A percentile compares a stretch with the other conserved stretches of the same genome.
These are phyloP conservation scores for Drosophila sordidapex DNA, from an alignment of 2,888 invertebrate genomes.

Conservation along the genomic window DNA sequence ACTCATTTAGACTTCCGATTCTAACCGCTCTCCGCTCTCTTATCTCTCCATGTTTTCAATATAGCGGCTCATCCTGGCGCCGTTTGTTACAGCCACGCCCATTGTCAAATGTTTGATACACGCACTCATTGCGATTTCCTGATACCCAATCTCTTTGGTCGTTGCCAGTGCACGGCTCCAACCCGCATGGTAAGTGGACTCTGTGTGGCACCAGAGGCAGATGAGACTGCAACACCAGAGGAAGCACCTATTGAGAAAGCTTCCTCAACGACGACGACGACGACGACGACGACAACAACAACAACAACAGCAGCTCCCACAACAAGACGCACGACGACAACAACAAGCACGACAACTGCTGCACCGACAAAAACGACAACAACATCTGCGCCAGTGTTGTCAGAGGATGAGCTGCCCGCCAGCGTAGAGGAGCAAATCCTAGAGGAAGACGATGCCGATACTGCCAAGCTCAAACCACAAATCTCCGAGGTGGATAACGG, in stretches of 20 bases:
- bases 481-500: conserved; percentile 48
- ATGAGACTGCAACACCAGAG: conserved; percentile 44
- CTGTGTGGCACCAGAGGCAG: conserved; percentile 85
- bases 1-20: background rate
- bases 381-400: conserved; percentile 44
- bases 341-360: conserved; percentile 40
- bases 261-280: conserved; percentile 42
- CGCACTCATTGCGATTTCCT: conserved; percentile 95
- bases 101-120: conserved; percentile 93
- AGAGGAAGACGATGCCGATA: conserved; percentile 80
- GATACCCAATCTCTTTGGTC: conserved; percentile 94
- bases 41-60: background rate
- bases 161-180: conserved; percentile 92
- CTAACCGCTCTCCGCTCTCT: background rate
- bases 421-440: conserved; percentile 69
- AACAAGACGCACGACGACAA: conserved; percentile 43
- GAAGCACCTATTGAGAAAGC: conserved; percentile 43
- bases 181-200: conserved; percentile 88
- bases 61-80: conserved; percentile 94
- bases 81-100: conserved; percentile 95
- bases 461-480: conserved; percentile 49
- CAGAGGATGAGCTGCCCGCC: conserved; percentile 58
- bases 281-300: conserved; percentile 25
- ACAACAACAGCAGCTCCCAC: conserved; percentile 40
- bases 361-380: conserved; percentile 43